These are phyloP conservation scores for Cantharis rustica DNA, from an alignment of 2,888 invertebrate species.

Conservation along the genomic window DNA sequence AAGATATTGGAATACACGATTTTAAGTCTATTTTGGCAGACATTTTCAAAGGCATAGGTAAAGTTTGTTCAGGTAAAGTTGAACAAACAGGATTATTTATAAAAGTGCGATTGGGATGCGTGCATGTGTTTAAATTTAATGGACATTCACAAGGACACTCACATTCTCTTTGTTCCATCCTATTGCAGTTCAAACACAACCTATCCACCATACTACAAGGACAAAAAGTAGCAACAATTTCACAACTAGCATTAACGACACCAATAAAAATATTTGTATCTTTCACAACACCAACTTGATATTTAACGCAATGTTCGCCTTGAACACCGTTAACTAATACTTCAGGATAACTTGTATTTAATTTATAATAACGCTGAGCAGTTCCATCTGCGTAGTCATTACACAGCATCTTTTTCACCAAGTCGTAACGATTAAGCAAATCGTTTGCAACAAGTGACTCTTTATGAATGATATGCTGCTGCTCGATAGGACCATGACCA, in stretches of 20 bases:
- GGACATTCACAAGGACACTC: constrained; percentile 95
- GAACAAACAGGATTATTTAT: constrained; percentile 48
- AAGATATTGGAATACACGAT: constrained; percentile 70
- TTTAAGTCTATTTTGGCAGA: constrained; percentile 50
- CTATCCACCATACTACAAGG: constrained; percentile 91
- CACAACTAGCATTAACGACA: constrained; percentile 86
- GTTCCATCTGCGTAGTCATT: constrained; percentile 85
- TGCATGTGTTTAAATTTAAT: constrained; percentile 46
- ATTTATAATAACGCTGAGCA: constrained; percentile 79
- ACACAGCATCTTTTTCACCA: constrained; percentile 83
- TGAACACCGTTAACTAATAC: constrained; percentile 83
- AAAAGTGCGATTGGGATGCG: constrained; percentile 44
- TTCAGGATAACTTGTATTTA: constrained; percentile 78
- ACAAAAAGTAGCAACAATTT: constrained; percentile 81
- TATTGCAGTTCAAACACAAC: constrained; percentile 87
- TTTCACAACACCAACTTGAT: constrained; percentile 79
- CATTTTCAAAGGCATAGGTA: constrained; percentile 29
- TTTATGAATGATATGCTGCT: constrained; percentile 87
- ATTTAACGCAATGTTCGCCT: constrained; percentile 87
- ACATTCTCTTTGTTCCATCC: constrained; percentile 93
- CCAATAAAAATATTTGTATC: constrained; percentile 90
- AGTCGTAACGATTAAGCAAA: constrained; percentile 81
- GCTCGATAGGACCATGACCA: constrained; percentile 72
- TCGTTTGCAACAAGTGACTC: constrained; percentile 90
- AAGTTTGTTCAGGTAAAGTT: constrained; percentile 40